Evolutionary conservation across 2,888 invertebrate genomes (phyloP).

Genomic region (Cantharis nigra): DNA sequence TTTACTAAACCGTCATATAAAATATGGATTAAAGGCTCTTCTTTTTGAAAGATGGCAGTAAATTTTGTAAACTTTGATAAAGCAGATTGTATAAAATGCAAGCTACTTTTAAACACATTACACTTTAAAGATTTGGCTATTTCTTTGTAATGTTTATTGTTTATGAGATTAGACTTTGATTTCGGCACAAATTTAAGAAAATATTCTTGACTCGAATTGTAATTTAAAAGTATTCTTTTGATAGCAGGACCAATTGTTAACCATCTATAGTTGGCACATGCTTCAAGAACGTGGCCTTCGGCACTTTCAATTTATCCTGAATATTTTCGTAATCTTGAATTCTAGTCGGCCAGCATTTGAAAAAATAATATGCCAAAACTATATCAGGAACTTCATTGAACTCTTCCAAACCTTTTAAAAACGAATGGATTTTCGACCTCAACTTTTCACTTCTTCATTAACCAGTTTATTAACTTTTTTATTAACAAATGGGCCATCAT

Average conservation of each 20-base stretch:
- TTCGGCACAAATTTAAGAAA: no score
- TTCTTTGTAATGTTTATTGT: no score
- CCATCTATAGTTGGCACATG: slow-evolving; percentile 6
- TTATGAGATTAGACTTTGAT: no score
- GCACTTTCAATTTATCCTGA: neutral
- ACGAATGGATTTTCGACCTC: neutral
- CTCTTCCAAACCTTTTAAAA: neutral
- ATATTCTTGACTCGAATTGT: no score
- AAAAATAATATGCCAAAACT: neutral
- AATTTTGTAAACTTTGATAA: no score
- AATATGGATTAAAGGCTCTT: no score
- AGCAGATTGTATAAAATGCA: no score
- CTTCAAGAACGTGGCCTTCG: neutral
- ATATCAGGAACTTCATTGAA: neutral
- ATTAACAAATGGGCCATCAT: neutral
- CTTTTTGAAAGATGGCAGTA: no score
- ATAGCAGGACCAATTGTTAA: neutral
- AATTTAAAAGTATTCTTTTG: slow-evolving; percentile 12
- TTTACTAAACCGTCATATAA: no score
- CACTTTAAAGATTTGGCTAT: no score
- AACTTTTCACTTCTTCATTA: neutral
- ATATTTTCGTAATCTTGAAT: neutral
- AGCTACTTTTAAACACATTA: no score
- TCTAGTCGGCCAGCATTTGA: neutral
- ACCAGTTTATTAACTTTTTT: neutral